Evolutionary conservation across 2,113 vertebrate species (phyloP), one percentile per base, ranked within the genome.

Genomic region (Alouatta palliata): DNA sequence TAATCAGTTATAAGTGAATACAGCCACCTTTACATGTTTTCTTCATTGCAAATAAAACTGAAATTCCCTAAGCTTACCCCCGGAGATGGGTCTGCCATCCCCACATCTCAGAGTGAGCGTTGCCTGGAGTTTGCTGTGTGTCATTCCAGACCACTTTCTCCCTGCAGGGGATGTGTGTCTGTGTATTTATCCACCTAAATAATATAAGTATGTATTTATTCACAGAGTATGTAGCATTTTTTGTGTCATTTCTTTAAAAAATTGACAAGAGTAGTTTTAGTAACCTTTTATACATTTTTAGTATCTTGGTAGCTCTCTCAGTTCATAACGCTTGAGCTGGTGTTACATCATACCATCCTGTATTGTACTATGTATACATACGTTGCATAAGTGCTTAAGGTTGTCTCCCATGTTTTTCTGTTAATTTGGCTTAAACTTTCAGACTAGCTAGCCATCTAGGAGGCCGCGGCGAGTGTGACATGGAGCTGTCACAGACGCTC

Each of bases 311-410:
- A 19, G 14, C 8, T 52, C 77, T 37, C 40, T 68, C 3, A 10
- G 10, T 13, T 4, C 0, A 6, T 4, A 56, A 0, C 9, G 43
- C 64, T 58, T 25, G 35, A 68, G 45, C 37, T 68, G 2, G 79
- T 25, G 2, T 35, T 19, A 3, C 2, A 0, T 71, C 21, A 1
- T 21, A 13, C 43, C 2, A 12, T 19, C 64, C 77, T 13, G 40
- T 37, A 4, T n/a, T 5, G 0, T 21, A 4, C 58, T 71, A 0
- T 14, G 1, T 7, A 1, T 10, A 2, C 13, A 1, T 6, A 27
- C 8, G 1, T 6, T 2, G 8, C 21, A 0, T 32, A 21, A 21
- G 6, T 12, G n/a, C 30, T 23, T 8, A 43, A 47, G 17, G 49
- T 14, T 23, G 4, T 23, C 76, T 47, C 27, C 35, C 0, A 0